phyloP scores from a whole-genome alignment of 1,140 invertebrate genomes.

The Pseudomyrmex sp. region DNA sequence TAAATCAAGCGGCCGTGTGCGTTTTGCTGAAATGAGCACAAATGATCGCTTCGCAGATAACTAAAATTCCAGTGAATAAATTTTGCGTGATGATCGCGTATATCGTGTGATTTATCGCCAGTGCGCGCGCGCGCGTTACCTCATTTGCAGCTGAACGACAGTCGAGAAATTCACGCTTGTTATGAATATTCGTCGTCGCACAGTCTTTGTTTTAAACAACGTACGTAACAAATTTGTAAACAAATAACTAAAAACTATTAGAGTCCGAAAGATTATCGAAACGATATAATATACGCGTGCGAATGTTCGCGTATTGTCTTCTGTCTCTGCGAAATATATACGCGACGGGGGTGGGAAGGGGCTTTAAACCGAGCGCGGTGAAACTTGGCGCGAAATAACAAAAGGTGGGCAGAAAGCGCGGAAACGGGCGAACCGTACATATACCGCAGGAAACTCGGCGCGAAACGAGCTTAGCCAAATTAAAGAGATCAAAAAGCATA shows the following conservation, averaged over 20 bases:
- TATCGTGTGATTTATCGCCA: constrained; percentile 26
- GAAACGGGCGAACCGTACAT: neutral
- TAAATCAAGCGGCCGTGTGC: neutral
- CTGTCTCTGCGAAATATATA: neutral
- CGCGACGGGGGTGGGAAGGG: neutral
- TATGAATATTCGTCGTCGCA: neutral
- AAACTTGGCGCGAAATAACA: constrained; percentile 23
- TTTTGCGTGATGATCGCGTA: too few species aligned
- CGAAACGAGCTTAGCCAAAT: neutral
- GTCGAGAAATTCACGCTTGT: neutral
- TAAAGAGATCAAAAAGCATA: constrained; percentile 28
- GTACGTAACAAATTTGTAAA: neutral
- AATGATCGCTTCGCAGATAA: neutral
- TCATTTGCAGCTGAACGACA: constrained; percentile 3
- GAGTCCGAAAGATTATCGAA: neutral
- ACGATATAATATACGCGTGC: neutral
- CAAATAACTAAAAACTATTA: too few species aligned
- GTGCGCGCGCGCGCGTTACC: neutral
- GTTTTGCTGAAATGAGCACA: constrained; percentile 6
- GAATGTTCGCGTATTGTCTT: too few species aligned
- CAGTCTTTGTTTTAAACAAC: too few species aligned
- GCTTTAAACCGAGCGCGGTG: neutral
- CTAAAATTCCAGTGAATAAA: constrained; percentile 1
- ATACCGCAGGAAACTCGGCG: neutral
- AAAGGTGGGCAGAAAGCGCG: neutral